Evolutionary conservation across 2,888 invertebrate species (phyloP).

Genomic region (Macrophya annulata): DNA sequence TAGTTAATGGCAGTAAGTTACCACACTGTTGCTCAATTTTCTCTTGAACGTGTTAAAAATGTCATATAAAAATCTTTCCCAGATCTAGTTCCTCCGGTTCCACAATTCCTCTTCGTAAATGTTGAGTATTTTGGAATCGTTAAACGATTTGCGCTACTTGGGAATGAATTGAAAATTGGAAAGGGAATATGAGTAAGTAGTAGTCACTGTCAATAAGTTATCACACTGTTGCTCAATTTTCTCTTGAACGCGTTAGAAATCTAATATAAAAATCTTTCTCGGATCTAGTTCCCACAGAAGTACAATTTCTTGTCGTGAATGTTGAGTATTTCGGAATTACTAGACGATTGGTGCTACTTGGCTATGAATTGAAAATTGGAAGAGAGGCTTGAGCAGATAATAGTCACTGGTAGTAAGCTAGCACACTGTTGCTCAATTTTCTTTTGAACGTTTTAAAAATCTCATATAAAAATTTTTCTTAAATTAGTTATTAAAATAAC

Average conservation of each 20-base stretch:
- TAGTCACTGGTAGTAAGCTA: conserved; percentile 4
- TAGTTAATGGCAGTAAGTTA: not conserved
- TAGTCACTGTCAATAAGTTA: too few species aligned
- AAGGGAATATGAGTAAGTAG: too few species aligned
- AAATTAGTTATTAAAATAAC: not conserved
- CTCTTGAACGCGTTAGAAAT: not conserved
- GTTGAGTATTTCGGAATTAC: conserved; percentile 42
- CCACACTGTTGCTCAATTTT: conserved; percentile 12
- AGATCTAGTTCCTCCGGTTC: too few species aligned
- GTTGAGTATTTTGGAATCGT: too few species aligned
- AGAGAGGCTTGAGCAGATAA: not conserved
- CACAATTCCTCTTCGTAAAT: too few species aligned
- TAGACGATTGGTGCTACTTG: conserved; percentile 31
- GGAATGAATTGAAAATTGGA: too few species aligned
- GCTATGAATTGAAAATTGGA: not conserved
- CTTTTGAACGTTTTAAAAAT: not conserved
- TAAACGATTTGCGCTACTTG: too few species aligned
- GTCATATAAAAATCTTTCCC: too few species aligned
- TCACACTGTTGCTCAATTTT: too few species aligned
- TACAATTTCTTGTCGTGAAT: too few species aligned
- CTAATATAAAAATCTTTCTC: too few species aligned
- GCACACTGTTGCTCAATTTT: conserved; percentile 6
- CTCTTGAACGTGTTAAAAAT: not conserved
- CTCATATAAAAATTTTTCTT: not conserved
- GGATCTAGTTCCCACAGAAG: too few species aligned